These are phyloP conservation scores for Myoxocephalus aenaeus DNA, from an alignment of 2,797 vertebrate species.

Conservation along the genomic window DNA sequence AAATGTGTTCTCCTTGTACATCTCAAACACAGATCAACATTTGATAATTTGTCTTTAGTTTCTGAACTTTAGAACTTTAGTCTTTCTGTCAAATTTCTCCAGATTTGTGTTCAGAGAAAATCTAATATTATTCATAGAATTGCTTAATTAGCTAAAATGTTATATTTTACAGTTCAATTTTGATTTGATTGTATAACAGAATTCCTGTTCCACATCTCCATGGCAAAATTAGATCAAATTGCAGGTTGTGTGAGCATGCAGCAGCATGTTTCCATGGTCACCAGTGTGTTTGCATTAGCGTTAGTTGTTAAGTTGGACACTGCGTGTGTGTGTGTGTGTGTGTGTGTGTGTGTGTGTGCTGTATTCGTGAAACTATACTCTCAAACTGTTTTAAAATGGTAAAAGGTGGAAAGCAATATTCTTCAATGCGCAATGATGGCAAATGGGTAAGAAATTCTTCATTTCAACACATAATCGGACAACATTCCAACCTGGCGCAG, in stretches of 20 bases:
- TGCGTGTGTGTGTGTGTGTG: neutral
- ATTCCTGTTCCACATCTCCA: constrained; percentile 41
- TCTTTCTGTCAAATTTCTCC: neutral
- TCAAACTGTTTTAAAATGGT: constrained; percentile 70
- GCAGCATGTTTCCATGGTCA: constrained; percentile 70
- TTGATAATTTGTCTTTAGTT: neutral
- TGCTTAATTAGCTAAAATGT: neutral
- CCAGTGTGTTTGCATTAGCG: constrained; percentile 56
- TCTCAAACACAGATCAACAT: neutral
- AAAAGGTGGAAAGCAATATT: constrained; percentile 63
- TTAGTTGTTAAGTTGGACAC: constrained; percentile 41
- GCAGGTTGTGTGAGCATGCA: constrained; percentile 49
- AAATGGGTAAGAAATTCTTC: constrained; percentile 81
- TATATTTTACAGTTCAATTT: neutral
- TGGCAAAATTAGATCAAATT: constrained; percentile 55
- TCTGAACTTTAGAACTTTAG: neutral
- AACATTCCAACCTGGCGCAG: neutral
- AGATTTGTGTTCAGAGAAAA: neutral
- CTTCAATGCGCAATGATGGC: constrained; percentile 46
- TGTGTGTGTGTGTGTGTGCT: constrained; percentile 1
- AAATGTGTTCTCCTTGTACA: neutral
- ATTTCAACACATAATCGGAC: constrained; percentile 3
- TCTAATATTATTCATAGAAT: neutral
- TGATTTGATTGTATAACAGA: constrained; percentile 2
- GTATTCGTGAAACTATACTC: constrained; percentile 14